Evolutionary conservation across 2,888 invertebrate genomes (phyloP).

Genomic region (Platycnemis pennipes): DNA sequence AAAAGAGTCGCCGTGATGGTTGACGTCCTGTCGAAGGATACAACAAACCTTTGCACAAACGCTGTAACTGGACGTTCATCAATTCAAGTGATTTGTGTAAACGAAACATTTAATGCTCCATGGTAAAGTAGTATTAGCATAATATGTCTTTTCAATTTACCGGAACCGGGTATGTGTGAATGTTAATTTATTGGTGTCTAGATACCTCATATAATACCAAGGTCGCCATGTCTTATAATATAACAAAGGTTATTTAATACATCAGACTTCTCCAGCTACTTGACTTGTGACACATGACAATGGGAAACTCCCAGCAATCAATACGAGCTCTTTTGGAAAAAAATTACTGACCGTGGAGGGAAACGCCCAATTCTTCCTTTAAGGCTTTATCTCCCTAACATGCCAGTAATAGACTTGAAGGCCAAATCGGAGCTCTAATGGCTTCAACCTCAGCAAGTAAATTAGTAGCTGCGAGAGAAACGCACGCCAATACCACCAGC

Average conservation of each 20-base stretch:
- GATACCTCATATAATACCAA: no score
- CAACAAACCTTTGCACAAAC: neutral
- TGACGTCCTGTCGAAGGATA: neutral
- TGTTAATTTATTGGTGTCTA: no score
- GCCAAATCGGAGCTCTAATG: neutral
- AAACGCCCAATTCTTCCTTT: constrained; percentile 9
- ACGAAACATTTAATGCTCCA: no score
- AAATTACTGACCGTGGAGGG: neutral
- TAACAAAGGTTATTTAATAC: no score
- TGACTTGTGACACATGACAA: neutral
- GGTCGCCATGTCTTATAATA: no score
- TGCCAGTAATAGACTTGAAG: neutral
- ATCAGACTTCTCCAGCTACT: neutral
- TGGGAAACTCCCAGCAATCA: neutral
- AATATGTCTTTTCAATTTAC: no score
- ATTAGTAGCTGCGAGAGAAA: neutral
- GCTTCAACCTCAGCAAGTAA: neutral
- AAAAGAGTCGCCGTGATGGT: neutral
- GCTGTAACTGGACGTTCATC: neutral
- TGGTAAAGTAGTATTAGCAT: no score
- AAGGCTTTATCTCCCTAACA: neutral
- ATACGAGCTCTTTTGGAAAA: neutral
- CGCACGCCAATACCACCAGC: neutral
- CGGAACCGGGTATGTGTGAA: no score
- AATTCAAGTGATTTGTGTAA: neutral